A percentile compares a stretch with the other conserved stretches of the same genome.
Evolutionary conservation across 2,113 vertebrate genomes (phyloP).

Genomic region (Mastomys coucha): DNA sequence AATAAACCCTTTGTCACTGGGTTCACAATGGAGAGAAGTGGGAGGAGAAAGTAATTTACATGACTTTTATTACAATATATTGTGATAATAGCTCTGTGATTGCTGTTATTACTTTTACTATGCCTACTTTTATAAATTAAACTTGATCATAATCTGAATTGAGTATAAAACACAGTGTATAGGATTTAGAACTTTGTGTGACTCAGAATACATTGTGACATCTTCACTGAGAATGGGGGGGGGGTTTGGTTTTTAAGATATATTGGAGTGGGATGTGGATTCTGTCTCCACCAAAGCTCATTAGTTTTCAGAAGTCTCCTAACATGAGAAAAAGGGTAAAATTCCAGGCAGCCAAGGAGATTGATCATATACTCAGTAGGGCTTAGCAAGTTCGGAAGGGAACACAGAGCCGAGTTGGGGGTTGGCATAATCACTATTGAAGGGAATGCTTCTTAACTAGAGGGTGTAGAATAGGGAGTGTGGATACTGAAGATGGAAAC

Average conservation of each 20-base stretch:
- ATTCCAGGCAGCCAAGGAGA: neutral
- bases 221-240: neutral
- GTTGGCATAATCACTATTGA: neutral
- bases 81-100: neutral
- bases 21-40: neutral
- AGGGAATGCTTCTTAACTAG: neutral
- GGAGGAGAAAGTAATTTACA: neutral
- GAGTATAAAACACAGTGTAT: neutral
- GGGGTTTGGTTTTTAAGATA: neutral
- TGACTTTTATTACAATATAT: neutral
- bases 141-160: neutral
- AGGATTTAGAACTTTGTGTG: neutral
- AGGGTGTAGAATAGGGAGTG: rapidly evolving
- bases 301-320: neutral
- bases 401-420: neutral
- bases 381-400: neutral
- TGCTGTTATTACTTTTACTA: neutral
- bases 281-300: neutral
- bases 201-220: neutral
- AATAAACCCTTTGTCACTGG: neutral
- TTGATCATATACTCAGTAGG: neutral
- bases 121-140: neutral
- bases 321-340: neutral
- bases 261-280: neutral
- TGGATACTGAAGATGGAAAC: neutral